phyloP scores from a whole-genome alignment of 2,888 invertebrate genomes.

The Lycocerus yunnanus region DNA sequence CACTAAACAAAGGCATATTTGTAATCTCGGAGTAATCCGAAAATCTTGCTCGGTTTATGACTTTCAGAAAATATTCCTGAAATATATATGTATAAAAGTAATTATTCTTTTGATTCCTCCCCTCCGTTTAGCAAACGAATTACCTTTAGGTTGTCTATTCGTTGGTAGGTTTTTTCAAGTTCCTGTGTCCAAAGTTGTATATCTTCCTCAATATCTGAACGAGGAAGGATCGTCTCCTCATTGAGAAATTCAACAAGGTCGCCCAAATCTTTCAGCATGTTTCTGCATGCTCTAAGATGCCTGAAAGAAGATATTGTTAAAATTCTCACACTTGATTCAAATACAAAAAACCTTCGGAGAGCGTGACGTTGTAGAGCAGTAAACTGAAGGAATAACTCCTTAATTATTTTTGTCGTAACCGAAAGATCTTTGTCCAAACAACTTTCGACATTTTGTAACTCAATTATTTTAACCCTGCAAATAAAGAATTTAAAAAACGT shows the following conservation, averaged over 20 bases:
- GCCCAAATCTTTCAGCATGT: slow-evolving; percentile 1
- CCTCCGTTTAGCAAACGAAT: too few relatives aligned
- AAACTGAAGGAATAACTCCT: neutral
- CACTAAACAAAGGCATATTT: neutral
- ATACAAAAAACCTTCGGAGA: neutral
- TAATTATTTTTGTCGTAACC: neutral
- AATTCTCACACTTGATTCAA: neutral
- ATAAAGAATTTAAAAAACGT: neutral
- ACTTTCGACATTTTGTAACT: neutral
- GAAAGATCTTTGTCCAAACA: neutral
- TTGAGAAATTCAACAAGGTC: neutral
- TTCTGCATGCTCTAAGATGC: neutral
- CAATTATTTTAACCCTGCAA: neutral
- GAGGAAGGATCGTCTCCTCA: neutral
- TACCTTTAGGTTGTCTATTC: neutral
- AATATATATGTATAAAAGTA: too few relatives aligned
- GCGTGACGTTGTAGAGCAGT: neutral
- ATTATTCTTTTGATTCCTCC: too few relatives aligned
- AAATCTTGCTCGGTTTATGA: neutral
- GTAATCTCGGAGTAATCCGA: neutral
- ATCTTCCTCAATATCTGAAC: neutral
- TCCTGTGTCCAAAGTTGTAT: neutral
- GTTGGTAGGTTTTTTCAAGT: neutral
- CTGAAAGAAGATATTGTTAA: too few relatives aligned
- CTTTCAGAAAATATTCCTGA: neutral